Base-by-base conservation (phyloP, 2,113 vertebrate species). In the Brachyhypopomus occidentalis region DNA sequence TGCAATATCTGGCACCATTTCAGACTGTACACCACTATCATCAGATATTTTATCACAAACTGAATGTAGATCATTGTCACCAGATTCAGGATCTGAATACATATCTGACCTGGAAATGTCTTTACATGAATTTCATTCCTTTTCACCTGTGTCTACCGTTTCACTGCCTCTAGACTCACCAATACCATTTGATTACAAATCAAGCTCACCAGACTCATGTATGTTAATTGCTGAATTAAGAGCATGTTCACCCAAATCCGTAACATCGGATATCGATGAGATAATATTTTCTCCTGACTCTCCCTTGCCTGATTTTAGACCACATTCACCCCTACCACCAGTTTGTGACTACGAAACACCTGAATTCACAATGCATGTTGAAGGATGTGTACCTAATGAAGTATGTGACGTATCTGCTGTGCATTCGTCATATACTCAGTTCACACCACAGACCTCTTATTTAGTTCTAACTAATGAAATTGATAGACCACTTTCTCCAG, bases 211-310 rank as follows among this genome's bases (percentile, higher is more conserved):
- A 70, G 77, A 83, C 30, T 84, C 76, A 6, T 75, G 41, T 69
- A 58, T 78, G 60, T 11, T 30, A 12, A 7, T 72, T 62, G 66
- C 58, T 82, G 80, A 85, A 59, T 12, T 72, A 36, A 86, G 86
- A 30, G 17, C 82, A 12, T 69, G 75, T 73, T 91, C 90, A 69
- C 86, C 87, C 72, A 84, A 84, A 81, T 91, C 90, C 77, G 22
- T 82, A 64, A 45, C 60, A 77, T 92, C 88, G 25, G 7, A 79
- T 5, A 79, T 83, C 78, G 79, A 89, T 79, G 52, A 75, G 30
- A 85, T 22, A 52, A 14, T 75, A 45, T 73, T 90, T 27, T 81
- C 84, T 78, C 78, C 83, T 69, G 91, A 92, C 83, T 92, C 77
- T 45, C 85, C 83, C 14, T 70, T 86, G 52, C 74, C 79, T 77